These are phyloP conservation scores for Drosophila birchii DNA, from an alignment of 2,888 invertebrate species.

Conservation along the genomic window DNA sequence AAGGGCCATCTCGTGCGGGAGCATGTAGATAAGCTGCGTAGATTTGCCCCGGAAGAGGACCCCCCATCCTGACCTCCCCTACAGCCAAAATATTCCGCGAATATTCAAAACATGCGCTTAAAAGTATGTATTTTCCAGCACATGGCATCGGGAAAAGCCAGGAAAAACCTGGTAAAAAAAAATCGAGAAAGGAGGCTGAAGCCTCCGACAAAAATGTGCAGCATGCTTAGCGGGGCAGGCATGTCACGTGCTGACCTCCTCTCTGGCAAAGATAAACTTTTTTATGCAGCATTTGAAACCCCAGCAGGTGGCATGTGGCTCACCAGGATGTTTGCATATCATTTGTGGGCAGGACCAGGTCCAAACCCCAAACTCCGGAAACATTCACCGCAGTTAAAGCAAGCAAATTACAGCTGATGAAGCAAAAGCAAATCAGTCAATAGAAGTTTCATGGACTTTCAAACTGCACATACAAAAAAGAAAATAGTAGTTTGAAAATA, in stretches of 20 bases:
- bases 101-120: conserved; percentile 80
- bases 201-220: conserved; percentile 63
- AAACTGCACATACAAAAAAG: neutral
- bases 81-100: conserved; percentile 69
- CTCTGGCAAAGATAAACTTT: conserved; percentile 35
- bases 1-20: conserved; percentile 50
- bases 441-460: conserved; percentile 17
- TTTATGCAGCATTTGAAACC: conserved; percentile 6
- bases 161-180: conserved; percentile 1
- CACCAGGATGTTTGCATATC: conserved; percentile 60
- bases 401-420: conserved; percentile 37
- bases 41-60: conserved; percentile 53
- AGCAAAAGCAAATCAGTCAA: conserved; percentile 29
- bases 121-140: conserved; percentile 69
- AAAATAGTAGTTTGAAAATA: neutral
- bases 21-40: conserved; percentile 77
- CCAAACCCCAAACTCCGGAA: neutral
- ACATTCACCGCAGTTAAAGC: conserved; percentile 20
- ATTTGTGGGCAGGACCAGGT: conserved; percentile 48
- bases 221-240: conserved; percentile 65
- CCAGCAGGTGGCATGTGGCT: conserved; percentile 48
- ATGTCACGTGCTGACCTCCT: conserved; percentile 67
- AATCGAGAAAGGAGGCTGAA: neutral
- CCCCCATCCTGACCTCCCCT: conserved; percentile 12
- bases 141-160: conserved; percentile 42